Conservation (phyloP, 1,140 invertebrate genomes). For the Stegodyphus dumicola region DNA sequence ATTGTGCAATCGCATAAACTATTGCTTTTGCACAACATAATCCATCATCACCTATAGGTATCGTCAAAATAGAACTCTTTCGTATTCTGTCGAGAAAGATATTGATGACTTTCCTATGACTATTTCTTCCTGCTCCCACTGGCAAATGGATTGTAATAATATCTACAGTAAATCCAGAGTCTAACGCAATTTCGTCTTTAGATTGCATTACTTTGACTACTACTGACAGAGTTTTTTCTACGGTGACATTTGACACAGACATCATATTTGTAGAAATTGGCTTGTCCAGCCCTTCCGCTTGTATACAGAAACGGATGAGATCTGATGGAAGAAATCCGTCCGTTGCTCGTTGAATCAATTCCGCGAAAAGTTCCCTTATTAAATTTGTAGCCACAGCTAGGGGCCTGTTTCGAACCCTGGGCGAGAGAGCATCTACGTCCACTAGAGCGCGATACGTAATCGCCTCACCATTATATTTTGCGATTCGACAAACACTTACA, state of each 20-base stretch:
- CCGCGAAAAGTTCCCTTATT: not conserved
- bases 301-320: slow-evolving; percentile 14
- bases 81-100: not conserved
- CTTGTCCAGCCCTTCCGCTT: not conserved
- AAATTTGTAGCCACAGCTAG: not conserved
- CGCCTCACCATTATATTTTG: not conserved
- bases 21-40: not conserved
- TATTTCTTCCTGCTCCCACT: not conserved
- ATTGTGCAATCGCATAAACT: not conserved
- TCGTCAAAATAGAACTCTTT: not conserved
- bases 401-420: not conserved
- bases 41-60: not conserved
- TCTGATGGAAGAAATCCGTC: not conserved
- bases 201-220: not conserved
- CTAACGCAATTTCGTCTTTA: not conserved
- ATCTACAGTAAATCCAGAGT: not conserved
- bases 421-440: not conserved
- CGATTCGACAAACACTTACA: not conserved
- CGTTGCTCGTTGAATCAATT: not conserved
- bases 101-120: not conserved
- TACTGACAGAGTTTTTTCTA: not conserved
- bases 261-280: not conserved
- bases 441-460: not conserved
- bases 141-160: not conserved
- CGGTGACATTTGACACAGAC: not conserved